Evolutionary conservation across 1,140 invertebrate genomes (phyloP).

Genomic region (Carposina sasakii): DNA sequence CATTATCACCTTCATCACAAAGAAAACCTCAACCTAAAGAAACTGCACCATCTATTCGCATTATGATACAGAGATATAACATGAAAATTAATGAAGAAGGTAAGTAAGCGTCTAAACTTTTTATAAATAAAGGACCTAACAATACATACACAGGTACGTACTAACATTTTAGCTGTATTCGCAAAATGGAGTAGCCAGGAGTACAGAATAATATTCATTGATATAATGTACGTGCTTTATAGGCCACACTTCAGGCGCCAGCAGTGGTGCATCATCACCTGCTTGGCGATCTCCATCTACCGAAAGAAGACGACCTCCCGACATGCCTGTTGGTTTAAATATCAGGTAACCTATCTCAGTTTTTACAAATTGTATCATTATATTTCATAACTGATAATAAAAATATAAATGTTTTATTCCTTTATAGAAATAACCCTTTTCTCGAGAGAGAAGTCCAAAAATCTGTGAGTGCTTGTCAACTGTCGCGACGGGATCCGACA

Average conservation of each 20-base stretch:
- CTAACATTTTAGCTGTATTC: too few relatives aligned
- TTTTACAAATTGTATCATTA: neutral
- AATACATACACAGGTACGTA: too few relatives aligned
- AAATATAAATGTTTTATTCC: constrained; percentile 8
- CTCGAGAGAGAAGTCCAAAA: constrained; percentile 72
- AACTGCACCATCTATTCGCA: constrained; percentile 76
- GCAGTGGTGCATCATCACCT: constrained; percentile 75
- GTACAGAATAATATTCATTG: too few relatives aligned
- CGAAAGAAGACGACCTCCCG: constrained; percentile 72
- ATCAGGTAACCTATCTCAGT: constrained; percentile 56
- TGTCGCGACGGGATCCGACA: constrained; percentile 51
- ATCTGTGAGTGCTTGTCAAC: constrained; percentile 73
- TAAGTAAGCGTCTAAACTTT: too few relatives aligned
- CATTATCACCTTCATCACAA: constrained; percentile 72
- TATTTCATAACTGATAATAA: neutral
- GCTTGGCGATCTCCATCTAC: constrained; percentile 75
- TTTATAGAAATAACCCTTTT: constrained; percentile 68
- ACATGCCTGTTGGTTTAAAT: constrained; percentile 74
- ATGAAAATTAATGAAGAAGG: constrained; percentile 73
- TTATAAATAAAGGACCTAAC: too few relatives aligned
- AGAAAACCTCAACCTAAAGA: constrained; percentile 73
- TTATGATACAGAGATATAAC: constrained; percentile 80
- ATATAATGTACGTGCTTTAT: constrained; percentile 2
- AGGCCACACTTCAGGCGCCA: constrained; percentile 64
- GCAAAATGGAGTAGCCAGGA: too few relatives aligned